Conservation (phyloP, 1,140 invertebrate species). For the Diorhabda carinulata region DNA sequence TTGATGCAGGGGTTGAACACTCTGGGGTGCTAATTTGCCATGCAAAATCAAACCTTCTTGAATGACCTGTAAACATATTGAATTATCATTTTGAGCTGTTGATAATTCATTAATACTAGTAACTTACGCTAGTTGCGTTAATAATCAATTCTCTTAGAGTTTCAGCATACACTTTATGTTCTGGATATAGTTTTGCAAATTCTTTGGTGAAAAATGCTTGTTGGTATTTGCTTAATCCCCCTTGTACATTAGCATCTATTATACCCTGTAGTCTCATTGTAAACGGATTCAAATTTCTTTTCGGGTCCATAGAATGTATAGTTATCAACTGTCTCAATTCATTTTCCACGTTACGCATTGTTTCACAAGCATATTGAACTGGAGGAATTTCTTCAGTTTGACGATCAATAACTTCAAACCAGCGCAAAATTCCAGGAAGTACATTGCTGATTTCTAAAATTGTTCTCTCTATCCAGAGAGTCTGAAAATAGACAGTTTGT, state of each 20-base stretch:
- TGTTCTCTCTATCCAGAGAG: conserved; percentile 94
- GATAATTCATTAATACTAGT: neutral
- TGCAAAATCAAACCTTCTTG: conserved; percentile 78
- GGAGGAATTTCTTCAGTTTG: conserved; percentile 82
- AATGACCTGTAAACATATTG: conserved; percentile 54
- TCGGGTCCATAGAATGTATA: conserved; percentile 73
- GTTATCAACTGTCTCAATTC: conserved; percentile 74
- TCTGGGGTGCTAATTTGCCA: conserved; percentile 73
- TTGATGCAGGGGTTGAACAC: conserved; percentile 82
- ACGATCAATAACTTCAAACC: conserved; percentile 86
- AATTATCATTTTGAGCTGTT: neutral
- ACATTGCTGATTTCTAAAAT: conserved; percentile 75
- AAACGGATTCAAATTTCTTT: conserved; percentile 82
- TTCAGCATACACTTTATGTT: conserved; percentile 70
- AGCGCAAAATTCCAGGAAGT: conserved; percentile 89
- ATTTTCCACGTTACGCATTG: conserved; percentile 82
- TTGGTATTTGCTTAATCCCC: conserved; percentile 93
- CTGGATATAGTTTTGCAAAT: conserved; percentile 70
- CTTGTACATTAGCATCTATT: conserved; percentile 93
- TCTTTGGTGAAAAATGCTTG: conserved; percentile 86
- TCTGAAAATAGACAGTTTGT: conserved; percentile 49
- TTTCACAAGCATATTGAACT: conserved; percentile 90
- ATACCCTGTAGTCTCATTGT: conserved; percentile 90
- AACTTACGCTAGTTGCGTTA: conserved; percentile 61
- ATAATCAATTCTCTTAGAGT: conserved; percentile 70